Evolutionary conservation across 2,797 vertebrate genomes (phyloP), one percentile per base, ranked within the genome.

Genomic region (Centropyge bicolor): DNA sequence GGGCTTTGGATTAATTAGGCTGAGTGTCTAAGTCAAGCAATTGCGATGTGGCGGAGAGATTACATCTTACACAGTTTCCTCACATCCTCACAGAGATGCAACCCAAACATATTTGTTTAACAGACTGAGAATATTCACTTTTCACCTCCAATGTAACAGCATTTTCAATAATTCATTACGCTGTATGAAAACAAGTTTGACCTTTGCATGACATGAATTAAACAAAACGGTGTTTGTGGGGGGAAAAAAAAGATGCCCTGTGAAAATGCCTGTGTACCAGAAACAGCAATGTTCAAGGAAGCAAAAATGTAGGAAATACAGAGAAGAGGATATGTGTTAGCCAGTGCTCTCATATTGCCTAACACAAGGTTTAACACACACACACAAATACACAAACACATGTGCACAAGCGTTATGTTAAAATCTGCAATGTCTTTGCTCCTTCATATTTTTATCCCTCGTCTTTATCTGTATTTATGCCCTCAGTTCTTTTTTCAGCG

Each of bases 1-100:
- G 83, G 86, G 88, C 90, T 92, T 87, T 72, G 72, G 86, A 90
- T 91, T 89, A 91, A 94, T 94, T 92, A 88, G 83, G 80, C 66
- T 74, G 83, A 80, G 84, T 83, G 84, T 86, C 88, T 70, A 56
- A 86, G 73, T 85, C 80, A 79, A 85, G 86, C 81, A 67, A 85
- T 64, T 71, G 80, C 72, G 88, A 91, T 90, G 81, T 55, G 59
- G 76, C 19, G 13, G 17, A 27, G 71, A 84, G 89, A 91, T 91
- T 86, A 76, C 56, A 62, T 82, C 59, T 82, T 61, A 46, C 81
- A 75, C 77, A 54, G 70, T 75, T 85, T 61, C 48, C 52, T 67
- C 63, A 54, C 78, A 76, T 56, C 20, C 71, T 20, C 9, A 24
- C 51, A 56, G 40, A 67, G 67, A 71, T 41, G 69, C 59, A 79